Evolutionary conservation across 2,888 invertebrate genomes (phyloP).

Genomic region (Amitus sp.): DNA sequence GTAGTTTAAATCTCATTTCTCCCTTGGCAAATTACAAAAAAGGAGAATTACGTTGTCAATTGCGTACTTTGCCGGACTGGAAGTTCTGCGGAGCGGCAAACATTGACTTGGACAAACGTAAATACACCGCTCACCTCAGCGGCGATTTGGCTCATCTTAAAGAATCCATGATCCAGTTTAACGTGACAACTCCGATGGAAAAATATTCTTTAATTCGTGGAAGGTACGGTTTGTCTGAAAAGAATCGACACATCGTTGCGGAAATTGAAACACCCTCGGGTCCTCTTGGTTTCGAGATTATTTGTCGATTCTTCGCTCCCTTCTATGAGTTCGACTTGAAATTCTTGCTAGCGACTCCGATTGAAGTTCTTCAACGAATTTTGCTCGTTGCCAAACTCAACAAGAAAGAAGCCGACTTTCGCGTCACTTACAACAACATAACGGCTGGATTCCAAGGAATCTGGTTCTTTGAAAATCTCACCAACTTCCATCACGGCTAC

Average conservation of each 20-base stretch:
- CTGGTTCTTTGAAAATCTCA: constrained; percentile 76
- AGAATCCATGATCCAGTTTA: constrained; percentile 76
- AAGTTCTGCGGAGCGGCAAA: constrained; percentile 77
- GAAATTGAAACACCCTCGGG: constrained; percentile 76
- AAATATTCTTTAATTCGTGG: constrained; percentile 74
- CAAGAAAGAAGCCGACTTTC: constrained; percentile 76
- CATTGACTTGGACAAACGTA: constrained; percentile 76
- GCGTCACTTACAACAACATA: constrained; percentile 79
- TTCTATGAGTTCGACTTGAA: constrained; percentile 77
- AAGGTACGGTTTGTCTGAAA: constrained; percentile 78
- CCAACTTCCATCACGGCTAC: constrained; percentile 82
- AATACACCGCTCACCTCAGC: constrained; percentile 69
- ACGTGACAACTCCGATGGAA: constrained; percentile 79
- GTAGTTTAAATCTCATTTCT: constrained; percentile 73
- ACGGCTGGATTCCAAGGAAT: constrained; percentile 82
- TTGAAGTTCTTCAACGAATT: constrained; percentile 75
- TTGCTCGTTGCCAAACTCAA: constrained; percentile 77
- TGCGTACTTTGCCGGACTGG: constrained; percentile 73
- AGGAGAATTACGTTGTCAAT: constrained; percentile 75
- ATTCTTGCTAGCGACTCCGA: constrained; percentile 78
- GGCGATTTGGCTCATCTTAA: constrained; percentile 78
- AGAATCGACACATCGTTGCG: constrained; percentile 77
- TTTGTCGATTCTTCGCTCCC: constrained; percentile 72
- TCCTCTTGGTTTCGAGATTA: constrained; percentile 76
- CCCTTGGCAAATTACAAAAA: constrained; percentile 75